A percentile compares a stretch with the other conserved stretches of the same genome.
Conservation (phyloP, 2,113 vertebrate genomes). For the Stegastes partitus region DNA sequence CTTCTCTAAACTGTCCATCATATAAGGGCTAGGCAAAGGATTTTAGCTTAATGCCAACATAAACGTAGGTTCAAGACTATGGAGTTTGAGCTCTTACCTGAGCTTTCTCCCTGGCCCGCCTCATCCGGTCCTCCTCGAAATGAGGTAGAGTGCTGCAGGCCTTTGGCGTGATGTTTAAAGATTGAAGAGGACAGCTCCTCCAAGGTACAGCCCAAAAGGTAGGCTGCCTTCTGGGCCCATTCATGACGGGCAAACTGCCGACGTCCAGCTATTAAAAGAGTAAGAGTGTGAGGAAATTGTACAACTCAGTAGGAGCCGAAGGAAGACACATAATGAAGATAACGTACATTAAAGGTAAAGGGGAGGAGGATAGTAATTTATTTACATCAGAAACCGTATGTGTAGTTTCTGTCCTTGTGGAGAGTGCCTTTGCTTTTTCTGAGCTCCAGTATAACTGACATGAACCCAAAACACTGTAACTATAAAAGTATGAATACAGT, state of each 20-base stretch:
- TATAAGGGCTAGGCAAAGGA: too few species aligned
- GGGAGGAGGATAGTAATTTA: background rate
- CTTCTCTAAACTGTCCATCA: too few species aligned
- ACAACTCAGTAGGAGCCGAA: background rate
- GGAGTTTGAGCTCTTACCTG: slow-evolving; percentile 72
- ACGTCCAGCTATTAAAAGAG: slow-evolving; percentile 84
- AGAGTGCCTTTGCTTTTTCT: background rate
- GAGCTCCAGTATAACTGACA: slow-evolving; percentile 1
- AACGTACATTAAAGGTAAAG: background rate
- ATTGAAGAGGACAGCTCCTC: slow-evolving; percentile 96
- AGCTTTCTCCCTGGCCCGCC: slow-evolving; percentile 79
- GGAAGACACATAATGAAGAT: background rate
- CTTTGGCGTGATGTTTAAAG: slow-evolving; percentile 95
- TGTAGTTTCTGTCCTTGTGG: background rate
- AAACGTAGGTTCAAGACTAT: background rate
- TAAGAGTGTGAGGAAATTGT: background rate
- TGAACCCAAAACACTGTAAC: background rate
- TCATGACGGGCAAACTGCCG: slow-evolving; percentile 97
- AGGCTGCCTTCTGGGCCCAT: slow-evolving; percentile 98
- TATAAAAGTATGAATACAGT: background rate
- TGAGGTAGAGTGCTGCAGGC: slow-evolving; percentile 92
- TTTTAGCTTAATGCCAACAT: background rate
- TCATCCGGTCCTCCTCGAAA: slow-evolving; percentile 93
- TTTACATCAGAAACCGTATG: background rate
- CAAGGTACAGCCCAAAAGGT: slow-evolving; percentile 91